These are phyloP conservation scores for Procambarus virginalis DNA, from an alignment of 1,140 invertebrate species.

Conservation along the genomic window DNA sequence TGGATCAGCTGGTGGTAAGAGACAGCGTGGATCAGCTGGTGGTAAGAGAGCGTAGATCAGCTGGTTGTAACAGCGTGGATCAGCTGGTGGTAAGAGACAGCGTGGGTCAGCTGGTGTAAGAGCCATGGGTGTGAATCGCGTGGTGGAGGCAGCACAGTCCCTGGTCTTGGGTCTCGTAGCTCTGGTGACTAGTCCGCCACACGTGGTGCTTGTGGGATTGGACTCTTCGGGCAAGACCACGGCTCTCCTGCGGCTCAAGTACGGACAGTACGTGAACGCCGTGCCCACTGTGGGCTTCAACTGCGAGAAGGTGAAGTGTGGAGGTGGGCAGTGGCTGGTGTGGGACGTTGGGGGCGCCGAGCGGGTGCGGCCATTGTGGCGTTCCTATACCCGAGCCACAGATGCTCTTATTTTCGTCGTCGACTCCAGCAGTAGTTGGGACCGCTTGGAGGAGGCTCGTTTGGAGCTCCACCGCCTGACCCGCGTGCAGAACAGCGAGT, in stretches of 20 bases:
- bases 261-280: constrained; percentile 97
- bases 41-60: too few relatives aligned
- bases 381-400: constrained; percentile 91
- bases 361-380: constrained; percentile 93
- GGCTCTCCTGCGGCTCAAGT: constrained; percentile 96
- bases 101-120: too few relatives aligned
- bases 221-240: constrained; percentile 98
- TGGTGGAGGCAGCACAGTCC: constrained; percentile 42
- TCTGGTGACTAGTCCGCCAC: constrained; percentile 73
- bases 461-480: constrained; percentile 93
- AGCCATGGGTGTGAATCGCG: constrained; percentile 27
- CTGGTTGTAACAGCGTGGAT: too few relatives aligned
- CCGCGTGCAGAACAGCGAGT: constrained; percentile 84
- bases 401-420: constrained; percentile 96
- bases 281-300: constrained; percentile 99
- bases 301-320: constrained; percentile 91
- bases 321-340: constrained; percentile 88
- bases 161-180: constrained; percentile 35
- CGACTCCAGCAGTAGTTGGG: constrained; percentile 91
- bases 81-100: too few relatives aligned
- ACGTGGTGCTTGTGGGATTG: constrained; percentile 97
- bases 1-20: too few relatives aligned
- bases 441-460: constrained; percentile 94
- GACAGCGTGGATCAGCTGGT: neutral
- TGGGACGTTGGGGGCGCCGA: constrained; percentile 96